phyloP scores from a whole-genome alignment of 2,113 vertebrate species.

The Pseudorhombus dupliciocellatus region DNA sequence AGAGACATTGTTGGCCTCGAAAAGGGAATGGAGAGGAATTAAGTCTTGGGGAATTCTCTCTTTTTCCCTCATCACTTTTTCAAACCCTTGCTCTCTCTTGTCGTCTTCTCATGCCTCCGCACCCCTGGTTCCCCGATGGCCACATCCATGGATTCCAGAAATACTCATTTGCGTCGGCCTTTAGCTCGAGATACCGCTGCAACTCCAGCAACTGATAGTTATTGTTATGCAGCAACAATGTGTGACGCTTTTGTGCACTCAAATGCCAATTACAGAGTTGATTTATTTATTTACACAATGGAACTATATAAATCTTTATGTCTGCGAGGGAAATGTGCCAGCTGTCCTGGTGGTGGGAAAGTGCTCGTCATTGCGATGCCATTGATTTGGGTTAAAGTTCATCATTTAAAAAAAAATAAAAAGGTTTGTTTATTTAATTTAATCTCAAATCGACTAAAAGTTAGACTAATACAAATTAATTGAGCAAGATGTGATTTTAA shows the following conservation, averaged over 20 bases:
- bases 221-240: not conserved
- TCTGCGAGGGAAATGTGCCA: not conserved
- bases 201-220: slow-evolving; percentile 12
- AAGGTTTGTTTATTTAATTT: too few species aligned
- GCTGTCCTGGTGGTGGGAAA: not conserved
- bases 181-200: slow-evolving; percentile 2
- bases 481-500: not conserved
- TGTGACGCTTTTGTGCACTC: not conserved
- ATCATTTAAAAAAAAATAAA: too few species aligned
- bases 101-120: slow-evolving; percentile 29
- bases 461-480: not conserved
- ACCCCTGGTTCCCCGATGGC: slow-evolving; percentile 40
- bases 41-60: slow-evolving; percentile 57
- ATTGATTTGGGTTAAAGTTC: not conserved
- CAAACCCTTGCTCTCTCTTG: slow-evolving; percentile 29
- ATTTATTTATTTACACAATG: not conserved
- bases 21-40: slow-evolving; percentile 38
- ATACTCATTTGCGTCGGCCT: slow-evolving; percentile 25
- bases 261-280: not conserved
- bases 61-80: slow-evolving; percentile 43
- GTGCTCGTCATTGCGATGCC: not conserved
- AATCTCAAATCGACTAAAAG: too few species aligned
- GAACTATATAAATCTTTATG: not conserved
- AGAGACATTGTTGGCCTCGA: slow-evolving; percentile 36
- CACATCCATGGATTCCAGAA: slow-evolving; percentile 39